Conservation (phyloP, 2,888 invertebrate genomes). For the Hyppa rectilinea region DNA sequence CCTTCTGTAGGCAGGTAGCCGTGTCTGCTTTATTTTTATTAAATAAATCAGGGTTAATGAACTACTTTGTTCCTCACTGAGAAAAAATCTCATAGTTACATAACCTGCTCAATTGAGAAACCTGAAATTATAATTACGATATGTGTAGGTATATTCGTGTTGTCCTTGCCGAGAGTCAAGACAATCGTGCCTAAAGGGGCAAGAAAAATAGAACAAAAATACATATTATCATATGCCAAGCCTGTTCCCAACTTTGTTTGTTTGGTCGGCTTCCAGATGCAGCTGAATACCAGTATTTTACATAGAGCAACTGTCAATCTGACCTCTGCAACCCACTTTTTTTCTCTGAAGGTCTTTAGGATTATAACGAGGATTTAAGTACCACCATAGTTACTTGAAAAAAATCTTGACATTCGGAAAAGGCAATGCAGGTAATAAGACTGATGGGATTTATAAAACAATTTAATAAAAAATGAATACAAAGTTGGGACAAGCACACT, state of each 20-base stretch:
- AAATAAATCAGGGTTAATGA: background rate
- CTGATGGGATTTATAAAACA: background rate
- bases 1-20: background rate
- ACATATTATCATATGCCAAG: too few species aligned
- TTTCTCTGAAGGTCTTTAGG: too few species aligned
- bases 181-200: background rate
- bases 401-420: background rate
- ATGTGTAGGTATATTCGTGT: background rate
- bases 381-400: background rate
- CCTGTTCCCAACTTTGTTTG: too few species aligned
- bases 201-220: background rate
- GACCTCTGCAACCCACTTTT: too few species aligned
- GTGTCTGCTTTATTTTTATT: background rate
- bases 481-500: background rate
- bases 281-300: too few species aligned
- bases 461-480: background rate
- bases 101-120: background rate
- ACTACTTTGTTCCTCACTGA: background rate
- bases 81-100: background rate
- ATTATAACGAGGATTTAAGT: too few species aligned
- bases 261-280: too few species aligned
- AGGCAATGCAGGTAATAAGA: background rate
- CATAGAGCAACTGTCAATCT: too few species aligned
- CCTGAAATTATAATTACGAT: background rate
- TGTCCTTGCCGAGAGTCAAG: background rate